A percentile compares a stretch with the other conserved stretches of the same genome.
Evolutionary conservation across 2,888 invertebrate species (phyloP).

Genomic region (Noctua janthina): DNA sequence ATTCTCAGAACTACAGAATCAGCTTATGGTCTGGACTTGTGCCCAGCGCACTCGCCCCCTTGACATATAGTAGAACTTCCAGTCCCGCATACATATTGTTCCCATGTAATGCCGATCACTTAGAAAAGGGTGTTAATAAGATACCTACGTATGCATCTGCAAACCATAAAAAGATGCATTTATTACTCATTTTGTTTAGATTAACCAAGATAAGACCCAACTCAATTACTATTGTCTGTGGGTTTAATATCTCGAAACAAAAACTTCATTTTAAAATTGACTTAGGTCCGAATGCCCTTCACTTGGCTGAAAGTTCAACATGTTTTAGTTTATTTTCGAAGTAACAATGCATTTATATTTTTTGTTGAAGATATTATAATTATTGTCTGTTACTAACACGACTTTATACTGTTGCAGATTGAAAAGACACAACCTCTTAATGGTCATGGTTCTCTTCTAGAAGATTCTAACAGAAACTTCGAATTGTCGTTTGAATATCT

Average conservation of each 20-base stretch:
- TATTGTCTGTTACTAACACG: constrained; percentile 15
- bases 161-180: background rate
- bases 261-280: background rate
- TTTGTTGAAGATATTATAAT: background rate
- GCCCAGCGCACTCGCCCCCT: background rate
- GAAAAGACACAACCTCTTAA: constrained; percentile 80
- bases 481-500: constrained; percentile 99
- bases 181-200: background rate
- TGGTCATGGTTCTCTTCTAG: constrained; percentile 82
- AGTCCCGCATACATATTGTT: background rate
- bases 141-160: background rate
- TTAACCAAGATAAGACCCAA: background rate
- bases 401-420: constrained; percentile 72
- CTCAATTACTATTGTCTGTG: background rate
- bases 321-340: constrained; percentile 14
- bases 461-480: constrained; percentile 89
- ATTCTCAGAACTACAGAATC: background rate
- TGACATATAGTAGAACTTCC: background rate
- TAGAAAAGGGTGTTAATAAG: background rate
- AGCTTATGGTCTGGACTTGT: background rate
- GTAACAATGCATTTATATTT: constrained; percentile 25
- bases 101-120: constrained; percentile 3
- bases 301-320: constrained; percentile 9
- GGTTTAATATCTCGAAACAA: constrained; percentile 5
- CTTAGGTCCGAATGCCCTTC: constrained; percentile 10